These are phyloP conservation scores for Ectemnius lituratus DNA, from an alignment of 2,888 invertebrate species.

Conservation along the genomic window DNA sequence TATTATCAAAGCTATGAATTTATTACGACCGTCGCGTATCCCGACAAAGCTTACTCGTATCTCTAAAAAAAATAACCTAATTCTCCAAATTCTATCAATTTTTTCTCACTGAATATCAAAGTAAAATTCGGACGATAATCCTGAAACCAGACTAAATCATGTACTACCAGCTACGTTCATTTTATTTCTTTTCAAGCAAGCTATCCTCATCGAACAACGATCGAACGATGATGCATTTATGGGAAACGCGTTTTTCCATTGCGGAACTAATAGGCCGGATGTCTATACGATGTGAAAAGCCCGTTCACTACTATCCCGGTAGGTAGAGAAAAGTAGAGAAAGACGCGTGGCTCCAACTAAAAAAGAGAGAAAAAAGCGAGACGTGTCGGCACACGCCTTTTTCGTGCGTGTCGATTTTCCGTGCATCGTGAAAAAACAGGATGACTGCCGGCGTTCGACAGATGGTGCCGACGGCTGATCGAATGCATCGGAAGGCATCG, in stretches of 20 bases:
- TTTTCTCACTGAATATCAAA: no score
- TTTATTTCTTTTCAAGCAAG: neutral
- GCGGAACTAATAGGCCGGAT: slow-evolving; percentile 33
- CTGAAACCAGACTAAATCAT: no score
- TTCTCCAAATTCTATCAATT: no score
- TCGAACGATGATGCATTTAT: slow-evolving; percentile 16
- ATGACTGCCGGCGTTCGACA: slow-evolving; percentile 34
- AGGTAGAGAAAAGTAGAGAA: neutral
- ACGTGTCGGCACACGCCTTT: slow-evolving; percentile 26
- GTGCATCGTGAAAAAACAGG: slow-evolving; percentile 13
- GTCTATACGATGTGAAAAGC: neutral
- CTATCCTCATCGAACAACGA: slow-evolving; percentile 13
- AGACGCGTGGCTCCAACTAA: no score
- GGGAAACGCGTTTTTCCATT: slow-evolving; percentile 29
- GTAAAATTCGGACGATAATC: no score
- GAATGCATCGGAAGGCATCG: no score
- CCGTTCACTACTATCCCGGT: neutral
- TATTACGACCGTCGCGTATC: no score
- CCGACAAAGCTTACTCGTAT: no score
- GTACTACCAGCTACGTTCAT: no score
- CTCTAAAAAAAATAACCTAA: no score
- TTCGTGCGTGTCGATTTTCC: slow-evolving; percentile 42
- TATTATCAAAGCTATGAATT: no score
- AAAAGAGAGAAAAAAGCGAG: slow-evolving; percentile 8
- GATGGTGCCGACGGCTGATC: slow-evolving; percentile 40